Percentiles rank a stretch among this genome's conserved stretches.
phyloP scores from a whole-genome alignment of 1,140 invertebrate species.

The Papilio dardanus region DNA sequence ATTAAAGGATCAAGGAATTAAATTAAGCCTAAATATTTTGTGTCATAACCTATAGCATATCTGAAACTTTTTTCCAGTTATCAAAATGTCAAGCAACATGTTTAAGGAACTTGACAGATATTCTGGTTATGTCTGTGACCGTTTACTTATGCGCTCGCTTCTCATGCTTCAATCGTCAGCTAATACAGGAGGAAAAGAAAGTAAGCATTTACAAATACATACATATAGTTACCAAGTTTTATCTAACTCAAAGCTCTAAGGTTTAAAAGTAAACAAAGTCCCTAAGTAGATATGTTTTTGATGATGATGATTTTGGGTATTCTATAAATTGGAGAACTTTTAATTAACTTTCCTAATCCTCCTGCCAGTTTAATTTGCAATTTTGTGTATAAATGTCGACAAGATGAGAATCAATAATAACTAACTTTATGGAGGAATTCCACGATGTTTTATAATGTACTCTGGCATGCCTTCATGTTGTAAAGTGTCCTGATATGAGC shows the following conservation, averaged over 20 bases:
- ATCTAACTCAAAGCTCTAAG: too few species aligned
- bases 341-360: neutral
- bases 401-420: neutral
- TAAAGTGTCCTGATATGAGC: constrained; percentile 10
- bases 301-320: too few species aligned
- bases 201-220: constrained; percentile 30
- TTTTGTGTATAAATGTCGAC: neutral
- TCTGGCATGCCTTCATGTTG: neutral
- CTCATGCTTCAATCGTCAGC: constrained; percentile 40
- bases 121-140: constrained; percentile 31
- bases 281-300: too few species aligned
- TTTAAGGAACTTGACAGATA: constrained; percentile 32
- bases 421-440: neutral
- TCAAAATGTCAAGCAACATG: constrained; percentile 37
- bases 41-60: neutral
- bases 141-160: constrained; percentile 42
- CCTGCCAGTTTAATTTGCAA: neutral
- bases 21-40: neutral
- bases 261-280: too few species aligned
- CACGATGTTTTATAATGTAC: neutral
- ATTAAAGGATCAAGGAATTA: neutral
- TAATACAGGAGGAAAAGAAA: constrained; percentile 31
- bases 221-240: neutral
- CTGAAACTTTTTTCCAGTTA: constrained; percentile 35
- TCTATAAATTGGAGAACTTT: too few species aligned